Conservation (phyloP, 2,113 vertebrate genomes). For the Myocastor coypus region DNA sequence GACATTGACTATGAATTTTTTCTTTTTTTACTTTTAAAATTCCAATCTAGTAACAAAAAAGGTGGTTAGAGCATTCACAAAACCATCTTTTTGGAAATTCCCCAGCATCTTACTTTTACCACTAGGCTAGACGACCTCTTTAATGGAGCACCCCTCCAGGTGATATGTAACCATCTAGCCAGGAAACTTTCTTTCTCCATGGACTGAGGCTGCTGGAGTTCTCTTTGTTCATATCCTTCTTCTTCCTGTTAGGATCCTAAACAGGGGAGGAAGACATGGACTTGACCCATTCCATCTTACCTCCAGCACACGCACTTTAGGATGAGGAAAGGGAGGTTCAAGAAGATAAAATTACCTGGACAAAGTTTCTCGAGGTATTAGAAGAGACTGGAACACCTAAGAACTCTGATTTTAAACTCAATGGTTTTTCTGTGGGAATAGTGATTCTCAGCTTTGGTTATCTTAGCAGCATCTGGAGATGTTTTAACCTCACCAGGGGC, state of each 20-base stretch:
- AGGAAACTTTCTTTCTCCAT: constrained; percentile 12
- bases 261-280: not conserved
- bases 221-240: constrained; percentile 8
- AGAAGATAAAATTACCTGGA: not conserved
- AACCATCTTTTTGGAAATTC: constrained; percentile 16
- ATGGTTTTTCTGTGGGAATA: not conserved
- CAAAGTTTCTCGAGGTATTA: not conserved
- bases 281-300: not conserved
- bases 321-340: not conserved
- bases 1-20: constrained; percentile 5
- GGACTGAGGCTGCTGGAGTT: not conserved
- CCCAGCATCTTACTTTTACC: constrained; percentile 35
- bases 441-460: constrained; percentile 3
- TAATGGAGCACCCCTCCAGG: not conserved
- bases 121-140: not conserved
- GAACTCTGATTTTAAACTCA: not conserved
- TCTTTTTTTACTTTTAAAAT: not conserved
- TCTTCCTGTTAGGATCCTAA: not conserved
- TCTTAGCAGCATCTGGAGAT: not conserved
- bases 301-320: not conserved
- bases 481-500: not conserved
- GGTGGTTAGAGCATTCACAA: not conserved
- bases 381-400: not conserved
- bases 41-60: constrained; percentile 41
- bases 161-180: not conserved